These are phyloP conservation scores for Podarcis raffonei DNA, from an alignment of 2,113 vertebrate genomes.

Conservation along the genomic window DNA sequence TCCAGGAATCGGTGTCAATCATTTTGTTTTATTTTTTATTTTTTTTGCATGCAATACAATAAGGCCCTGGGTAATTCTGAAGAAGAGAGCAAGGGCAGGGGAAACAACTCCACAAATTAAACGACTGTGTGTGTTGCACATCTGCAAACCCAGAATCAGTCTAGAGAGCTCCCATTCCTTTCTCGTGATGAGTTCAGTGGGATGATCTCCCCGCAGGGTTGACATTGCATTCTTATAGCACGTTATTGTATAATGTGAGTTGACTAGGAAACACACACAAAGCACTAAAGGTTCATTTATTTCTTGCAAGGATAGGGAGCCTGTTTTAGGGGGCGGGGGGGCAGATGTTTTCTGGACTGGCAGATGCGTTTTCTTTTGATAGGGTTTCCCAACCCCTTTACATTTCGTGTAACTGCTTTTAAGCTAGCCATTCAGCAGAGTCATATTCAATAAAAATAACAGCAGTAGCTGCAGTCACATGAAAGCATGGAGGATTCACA, in stretches of 20 bases:
- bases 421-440: no score
- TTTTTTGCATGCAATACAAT: not conserved
- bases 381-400: no score
- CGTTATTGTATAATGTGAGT: not conserved
- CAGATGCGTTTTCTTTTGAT: no score
- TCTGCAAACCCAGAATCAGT: not conserved
- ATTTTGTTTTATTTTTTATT: not conserved
- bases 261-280: not conserved
- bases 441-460: not conserved
- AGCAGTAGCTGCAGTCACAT: not conserved
- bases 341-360: no score
- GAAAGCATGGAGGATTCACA: not conserved
- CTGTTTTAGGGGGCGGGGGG: no score
- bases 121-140: not conserved
- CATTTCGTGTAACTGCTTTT: no score
- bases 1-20: constrained; percentile 11
- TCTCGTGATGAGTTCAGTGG: not conserved
- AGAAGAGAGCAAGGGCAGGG: not conserved
- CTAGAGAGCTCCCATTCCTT: not conserved
- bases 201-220: not conserved
- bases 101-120: not conserved
- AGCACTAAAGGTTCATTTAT: not conserved
- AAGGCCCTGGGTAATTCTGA: not conserved
- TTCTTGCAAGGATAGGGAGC: not conserved
- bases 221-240: not conserved